These are phyloP conservation scores for Micrasema minimum DNA, from an alignment of 1,140 invertebrate species.

Conservation along the genomic window DNA sequence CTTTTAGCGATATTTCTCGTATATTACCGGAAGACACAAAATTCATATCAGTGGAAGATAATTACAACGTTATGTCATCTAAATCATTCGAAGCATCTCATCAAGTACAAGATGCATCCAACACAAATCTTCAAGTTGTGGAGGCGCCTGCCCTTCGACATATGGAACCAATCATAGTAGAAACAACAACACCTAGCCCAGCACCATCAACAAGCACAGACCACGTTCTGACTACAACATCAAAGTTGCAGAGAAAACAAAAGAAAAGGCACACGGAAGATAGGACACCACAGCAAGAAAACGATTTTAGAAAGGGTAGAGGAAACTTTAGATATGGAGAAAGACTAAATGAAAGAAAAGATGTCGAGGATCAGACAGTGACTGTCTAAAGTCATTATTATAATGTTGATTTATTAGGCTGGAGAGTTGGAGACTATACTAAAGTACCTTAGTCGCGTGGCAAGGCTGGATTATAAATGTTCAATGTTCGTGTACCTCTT, in stretches of 20 bases:
- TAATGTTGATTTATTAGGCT: too few species aligned
- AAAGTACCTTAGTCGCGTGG: neutral
- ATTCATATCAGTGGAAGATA: slow-evolving; percentile 57
- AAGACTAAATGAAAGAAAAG: slow-evolving; percentile 29
- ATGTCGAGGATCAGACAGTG: neutral
- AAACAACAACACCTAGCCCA: slow-evolving; percentile 17
- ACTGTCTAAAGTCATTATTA: neutral
- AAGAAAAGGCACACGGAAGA: slow-evolving; percentile 31
- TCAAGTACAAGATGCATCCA: slow-evolving; percentile 58
- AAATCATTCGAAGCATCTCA: slow-evolving; percentile 56
- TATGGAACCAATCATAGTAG: neutral
- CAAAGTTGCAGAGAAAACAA: slow-evolving; percentile 14
- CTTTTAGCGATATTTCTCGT: slow-evolving; percentile 9
- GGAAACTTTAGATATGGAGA: slow-evolving; percentile 49
- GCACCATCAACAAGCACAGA: neutral
- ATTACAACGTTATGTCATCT: slow-evolving; percentile 58
- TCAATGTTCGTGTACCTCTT: too few species aligned
- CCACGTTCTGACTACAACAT: neutral
- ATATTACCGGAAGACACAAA: slow-evolving; percentile 50
- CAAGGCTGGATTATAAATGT: too few species aligned
- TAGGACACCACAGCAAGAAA: neutral
- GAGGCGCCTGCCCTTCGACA: slow-evolving; percentile 55
- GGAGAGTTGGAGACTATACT: too few species aligned
- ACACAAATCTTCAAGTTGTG: slow-evolving; percentile 60
- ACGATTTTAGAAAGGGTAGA: slow-evolving; percentile 23